These are phyloP conservation scores for Scytalopus superciliaris DNA, from an alignment of 2,113 vertebrate genomes.

Conservation along the genomic window DNA sequence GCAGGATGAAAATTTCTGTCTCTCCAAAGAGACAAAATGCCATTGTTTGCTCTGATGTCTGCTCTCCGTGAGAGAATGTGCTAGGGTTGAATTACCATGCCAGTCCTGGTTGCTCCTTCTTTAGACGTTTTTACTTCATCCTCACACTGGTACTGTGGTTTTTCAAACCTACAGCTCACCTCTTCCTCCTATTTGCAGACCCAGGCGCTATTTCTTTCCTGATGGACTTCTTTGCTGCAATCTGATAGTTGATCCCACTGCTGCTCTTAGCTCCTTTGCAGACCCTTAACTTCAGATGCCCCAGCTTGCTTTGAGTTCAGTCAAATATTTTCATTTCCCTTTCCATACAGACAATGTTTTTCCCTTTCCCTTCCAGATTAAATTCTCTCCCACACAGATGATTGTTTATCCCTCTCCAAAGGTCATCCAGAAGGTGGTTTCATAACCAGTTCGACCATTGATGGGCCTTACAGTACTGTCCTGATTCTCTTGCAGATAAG, in stretches of 20 bases:
- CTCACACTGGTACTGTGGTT: not conserved
- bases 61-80: not conserved
- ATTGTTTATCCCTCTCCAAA: conserved; percentile 28
- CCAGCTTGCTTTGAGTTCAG: conserved; percentile 63
- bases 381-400: conserved; percentile 51
- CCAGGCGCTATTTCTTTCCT: not conserved
- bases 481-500: not conserved
- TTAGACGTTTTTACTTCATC: not conserved
- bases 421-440: conserved; percentile 43
- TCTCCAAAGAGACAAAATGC: conserved; percentile 25
- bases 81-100: not conserved
- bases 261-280: conserved; percentile 61
- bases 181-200: not conserved
- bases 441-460: not conserved
- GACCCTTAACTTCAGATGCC: conserved; percentile 58
- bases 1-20: not conserved
- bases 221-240: not conserved
- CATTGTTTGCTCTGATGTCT: not conserved
- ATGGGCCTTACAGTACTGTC: not conserved
- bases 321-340: conserved; percentile 73
- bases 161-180: not conserved
- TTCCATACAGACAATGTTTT: conserved; percentile 72
- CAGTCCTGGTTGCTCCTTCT: not conserved
- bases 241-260: conserved; percentile 23
- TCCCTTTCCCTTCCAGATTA: conserved; percentile 52